Evolutionary conservation across 2,113 vertebrate genomes (phyloP), one percentile per base, ranked within the genome.

Genomic region (Tautogolabrus adspersus): DNA sequence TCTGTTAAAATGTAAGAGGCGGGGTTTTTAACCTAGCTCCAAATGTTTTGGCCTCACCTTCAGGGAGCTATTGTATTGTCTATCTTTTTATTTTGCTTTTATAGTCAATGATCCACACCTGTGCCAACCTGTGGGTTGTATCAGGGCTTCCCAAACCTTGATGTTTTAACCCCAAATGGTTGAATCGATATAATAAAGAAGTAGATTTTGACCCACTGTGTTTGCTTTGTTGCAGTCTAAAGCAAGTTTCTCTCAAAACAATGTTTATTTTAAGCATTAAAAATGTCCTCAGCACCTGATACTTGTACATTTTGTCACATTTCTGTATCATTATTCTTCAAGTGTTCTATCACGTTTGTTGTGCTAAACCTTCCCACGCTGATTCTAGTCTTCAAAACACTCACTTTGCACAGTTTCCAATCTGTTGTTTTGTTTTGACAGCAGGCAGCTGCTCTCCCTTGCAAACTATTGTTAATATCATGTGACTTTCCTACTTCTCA

Each of bases 341-440:
- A 46, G 38, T 75, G 57, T 72, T 72, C 23, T 60, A 60, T 47
- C 58, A 77, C 26, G 1, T 66, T 66, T 62, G 54, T 74, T 56
- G 63, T 75, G 61, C 63, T 63, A 72, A 67, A 76, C 26, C 68
- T 40, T 65, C 64, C 69, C 65, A 71, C 26, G 15, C 72, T 42
- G 15, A 55, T 69, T 77, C 64, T 26, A 1, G 47, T 56, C 58
- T 55, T 70, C 15, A 19, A 51, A 77, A 70, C 59, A 46, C 26
- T 72, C 37, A 18, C 30, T 61, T 26, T 62, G 54, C 61, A 57
- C 51, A 66, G 49, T 79, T 75, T 72, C 22, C 18, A 54, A 49
- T 66, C 26, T 47, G 59, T 56, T 59, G 44, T 63, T 58, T 67
- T 78, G 70, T 82, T 82, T 72, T 79, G 84, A 81, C n/a, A 15